Evolutionary conservation across 2,113 vertebrate genomes (phyloP).

Genomic region (Ellobius talpinus): DNA sequence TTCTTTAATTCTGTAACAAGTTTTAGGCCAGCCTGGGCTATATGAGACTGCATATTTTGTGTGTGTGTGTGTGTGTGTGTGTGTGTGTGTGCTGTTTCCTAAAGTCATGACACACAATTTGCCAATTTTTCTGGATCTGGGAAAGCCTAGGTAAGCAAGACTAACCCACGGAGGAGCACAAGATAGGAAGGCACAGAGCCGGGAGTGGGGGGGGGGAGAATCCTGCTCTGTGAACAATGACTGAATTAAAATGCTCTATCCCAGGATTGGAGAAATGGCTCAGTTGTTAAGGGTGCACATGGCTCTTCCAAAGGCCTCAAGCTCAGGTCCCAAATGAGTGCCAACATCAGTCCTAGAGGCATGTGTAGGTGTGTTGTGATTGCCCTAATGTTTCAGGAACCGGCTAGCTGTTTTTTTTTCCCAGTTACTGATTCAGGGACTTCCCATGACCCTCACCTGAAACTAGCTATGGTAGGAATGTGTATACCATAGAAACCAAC

Average conservation of each 20-base stretch:
- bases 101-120: neutral
- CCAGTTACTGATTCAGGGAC: neutral
- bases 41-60: too few species aligned
- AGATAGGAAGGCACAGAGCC: too few species aligned
- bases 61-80: too few species aligned
- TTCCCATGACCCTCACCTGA: neutral
- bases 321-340: neutral
- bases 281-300: neutral
- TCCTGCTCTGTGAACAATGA: too few species aligned
- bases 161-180: neutral
- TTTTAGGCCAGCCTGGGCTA: neutral
- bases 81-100: neutral
- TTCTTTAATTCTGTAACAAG: neutral
- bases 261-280: neutral
- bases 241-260: neutral
- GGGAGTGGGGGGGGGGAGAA: too few species aligned
- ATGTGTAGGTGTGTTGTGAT: neutral
- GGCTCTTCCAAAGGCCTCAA: neutral
- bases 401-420: neutral
- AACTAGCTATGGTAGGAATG: neutral
- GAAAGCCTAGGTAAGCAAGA: neutral
- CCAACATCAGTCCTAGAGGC: neutral
- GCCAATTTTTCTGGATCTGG: neutral
- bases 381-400: neutral
- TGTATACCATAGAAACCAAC: neutral